phyloP scores from a whole-genome alignment of 2,888 invertebrate genomes.

The Cosmopolites sordidus region DNA sequence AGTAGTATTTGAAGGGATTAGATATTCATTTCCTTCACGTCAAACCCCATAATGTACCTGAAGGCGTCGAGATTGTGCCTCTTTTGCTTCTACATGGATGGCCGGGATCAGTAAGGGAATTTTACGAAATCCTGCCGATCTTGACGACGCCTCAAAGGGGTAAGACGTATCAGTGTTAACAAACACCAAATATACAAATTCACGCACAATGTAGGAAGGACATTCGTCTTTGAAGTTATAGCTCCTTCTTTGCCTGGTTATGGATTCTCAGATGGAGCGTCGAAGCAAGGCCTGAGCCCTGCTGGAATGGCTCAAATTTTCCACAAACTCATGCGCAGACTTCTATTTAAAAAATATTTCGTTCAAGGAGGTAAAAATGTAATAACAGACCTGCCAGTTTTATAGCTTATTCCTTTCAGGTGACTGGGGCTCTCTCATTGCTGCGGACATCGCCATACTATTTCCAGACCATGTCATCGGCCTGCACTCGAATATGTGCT shows the following conservation, averaged over 20 bases:
- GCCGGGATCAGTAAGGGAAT: conserved; percentile 86
- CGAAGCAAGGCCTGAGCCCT: conserved; percentile 58
- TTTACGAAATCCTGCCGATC: conserved; percentile 69
- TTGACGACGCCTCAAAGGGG: conserved; percentile 55
- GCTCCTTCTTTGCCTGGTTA: conserved; percentile 53
- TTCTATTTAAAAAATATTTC: conserved; percentile 65
- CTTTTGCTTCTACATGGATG: conserved; percentile 79
- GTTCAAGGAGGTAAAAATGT: conserved; percentile 57
- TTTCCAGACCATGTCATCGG: conserved; percentile 59
- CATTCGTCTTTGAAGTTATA: conserved; percentile 63
- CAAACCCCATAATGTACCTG: conserved; percentile 49
- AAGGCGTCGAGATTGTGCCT: conserved; percentile 55
- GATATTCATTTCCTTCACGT: conserved; percentile 55
- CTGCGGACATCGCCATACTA: conserved; percentile 56
- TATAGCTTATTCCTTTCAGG: conserved; percentile 6
- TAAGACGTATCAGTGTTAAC: too few relatives aligned
- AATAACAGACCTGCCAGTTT: too few relatives aligned
- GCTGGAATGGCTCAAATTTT: conserved; percentile 58
- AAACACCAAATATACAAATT: too few relatives aligned
- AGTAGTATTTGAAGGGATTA: too few relatives aligned
- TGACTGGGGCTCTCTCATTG: conserved; percentile 63
- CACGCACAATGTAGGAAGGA: conserved; percentile 31
- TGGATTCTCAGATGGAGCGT: conserved; percentile 50
- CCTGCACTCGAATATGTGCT: conserved; percentile 44
- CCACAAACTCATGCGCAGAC: conserved; percentile 64